phyloP scores from a whole-genome alignment of 2,797 vertebrate species.

The Hoplostethus atlanticus region DNA sequence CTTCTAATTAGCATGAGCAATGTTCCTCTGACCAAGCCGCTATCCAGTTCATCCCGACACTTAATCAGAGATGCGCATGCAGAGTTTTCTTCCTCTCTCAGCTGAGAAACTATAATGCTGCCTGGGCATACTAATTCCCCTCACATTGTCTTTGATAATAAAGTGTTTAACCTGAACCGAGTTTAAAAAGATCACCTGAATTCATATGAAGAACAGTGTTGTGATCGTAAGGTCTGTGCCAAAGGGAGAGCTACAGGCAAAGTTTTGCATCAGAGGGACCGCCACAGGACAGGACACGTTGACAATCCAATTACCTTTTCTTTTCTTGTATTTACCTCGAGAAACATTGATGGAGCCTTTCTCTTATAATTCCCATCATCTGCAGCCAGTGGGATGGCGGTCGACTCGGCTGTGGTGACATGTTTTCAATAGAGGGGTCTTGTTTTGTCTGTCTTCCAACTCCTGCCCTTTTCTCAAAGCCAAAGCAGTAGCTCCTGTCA shows the following conservation, averaged over 20 bases:
- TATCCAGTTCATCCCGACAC: slow-evolving; percentile 69
- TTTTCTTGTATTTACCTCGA: not conserved
- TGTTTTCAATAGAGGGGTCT: slow-evolving; percentile 54
- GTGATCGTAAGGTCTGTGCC: slow-evolving; percentile 43
- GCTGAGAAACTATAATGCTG: slow-evolving; percentile 39
- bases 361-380: slow-evolving; percentile 40
- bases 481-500: slow-evolving; percentile 58
- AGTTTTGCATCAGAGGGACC: slow-evolving; percentile 34
- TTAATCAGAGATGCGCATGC: slow-evolving; percentile 62
- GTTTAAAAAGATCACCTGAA: slow-evolving; percentile 62
- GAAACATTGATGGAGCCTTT: slow-evolving; percentile 25
- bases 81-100: slow-evolving; percentile 26
- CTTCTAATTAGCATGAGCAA: slow-evolving; percentile 81
- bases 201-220: slow-evolving; percentile 59
- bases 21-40: slow-evolving; percentile 75
- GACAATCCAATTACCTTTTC: slow-evolving; percentile 19
- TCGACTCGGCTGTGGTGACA: slow-evolving; percentile 52
- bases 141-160: slow-evolving; percentile 72
- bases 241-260: slow-evolving; percentile 41
- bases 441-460: slow-evolving; percentile 58
- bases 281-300: slow-evolving; percentile 10
- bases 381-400: slow-evolving; percentile 31
- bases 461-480: slow-evolving; percentile 58
- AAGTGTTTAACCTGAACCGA: slow-evolving; percentile 62
- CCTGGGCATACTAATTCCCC: slow-evolving; percentile 54